These are phyloP conservation scores for Andrena minutula DNA, from an alignment of 2,888 invertebrate genomes.

Conservation along the genomic window DNA sequence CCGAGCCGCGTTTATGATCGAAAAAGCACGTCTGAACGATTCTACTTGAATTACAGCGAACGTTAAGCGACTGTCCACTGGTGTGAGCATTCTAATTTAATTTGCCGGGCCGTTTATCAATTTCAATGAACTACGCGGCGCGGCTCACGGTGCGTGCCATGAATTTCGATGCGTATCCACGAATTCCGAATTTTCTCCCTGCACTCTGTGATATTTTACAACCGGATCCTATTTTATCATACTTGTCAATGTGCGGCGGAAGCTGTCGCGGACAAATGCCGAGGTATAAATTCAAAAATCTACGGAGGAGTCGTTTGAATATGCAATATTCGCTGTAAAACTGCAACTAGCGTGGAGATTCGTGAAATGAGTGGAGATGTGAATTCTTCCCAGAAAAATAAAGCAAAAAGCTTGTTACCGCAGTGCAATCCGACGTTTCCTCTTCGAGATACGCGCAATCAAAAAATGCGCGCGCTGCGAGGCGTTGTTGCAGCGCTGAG, in stretches of 20 bases:
- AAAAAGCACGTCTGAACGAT: conserved; percentile 20
- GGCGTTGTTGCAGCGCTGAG: too few species aligned
- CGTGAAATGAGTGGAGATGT: too few species aligned
- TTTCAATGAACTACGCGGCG: conserved; percentile 29
- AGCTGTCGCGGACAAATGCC: too few species aligned
- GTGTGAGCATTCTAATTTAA: conserved; percentile 47
- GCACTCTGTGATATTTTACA: not conserved
- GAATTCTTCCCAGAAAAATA: too few species aligned
- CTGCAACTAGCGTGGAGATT: too few species aligned
- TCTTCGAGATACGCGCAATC: too few species aligned
- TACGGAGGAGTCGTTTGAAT: too few species aligned
- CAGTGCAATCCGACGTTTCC: not conserved
- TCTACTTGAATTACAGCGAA: conserved; percentile 29
- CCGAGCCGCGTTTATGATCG: not conserved
- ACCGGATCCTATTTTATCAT: not conserved
- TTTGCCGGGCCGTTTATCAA: conserved; percentile 51
- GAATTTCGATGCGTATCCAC: conserved; percentile 27
- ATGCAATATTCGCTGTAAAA: too few species aligned
- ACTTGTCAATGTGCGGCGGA: not conserved
- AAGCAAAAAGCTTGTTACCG: not conserved
- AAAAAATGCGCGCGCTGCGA: too few species aligned
- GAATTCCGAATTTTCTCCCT: conserved; percentile 22
- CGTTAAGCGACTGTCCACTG: conserved; percentile 1
- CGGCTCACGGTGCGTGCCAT: conserved; percentile 29
- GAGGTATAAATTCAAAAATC: too few species aligned